phyloP scores from a whole-genome alignment of 2,113 vertebrate species.

The Larimichthys crocea region DNA sequence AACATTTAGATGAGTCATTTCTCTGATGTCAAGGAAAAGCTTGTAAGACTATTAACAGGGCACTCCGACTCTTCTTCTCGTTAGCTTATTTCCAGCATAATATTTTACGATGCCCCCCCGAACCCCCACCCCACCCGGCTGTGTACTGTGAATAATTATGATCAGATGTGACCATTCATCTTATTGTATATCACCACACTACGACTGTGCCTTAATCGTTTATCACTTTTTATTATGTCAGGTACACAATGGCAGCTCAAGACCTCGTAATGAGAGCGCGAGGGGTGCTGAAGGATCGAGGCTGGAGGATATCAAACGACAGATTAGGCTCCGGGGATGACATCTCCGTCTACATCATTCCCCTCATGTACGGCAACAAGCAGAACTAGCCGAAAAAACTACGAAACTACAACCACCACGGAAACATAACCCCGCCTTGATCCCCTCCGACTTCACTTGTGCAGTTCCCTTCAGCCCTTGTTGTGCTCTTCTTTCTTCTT shows the following conservation, averaged over 20 bases:
- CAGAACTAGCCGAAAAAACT: conserved; percentile 77
- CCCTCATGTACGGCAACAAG: conserved; percentile 91
- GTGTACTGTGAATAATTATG: neutral
- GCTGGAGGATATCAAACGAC: conserved; percentile 97
- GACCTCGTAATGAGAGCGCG: conserved; percentile 96
- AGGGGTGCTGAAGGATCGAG: conserved; percentile 94
- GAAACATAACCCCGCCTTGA: conserved; percentile 24
- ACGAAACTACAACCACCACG: neutral
- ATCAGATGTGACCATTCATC: neutral
- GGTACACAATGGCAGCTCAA: conserved; percentile 97
- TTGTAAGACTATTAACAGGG: neutral
- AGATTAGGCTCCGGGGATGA: conserved; percentile 96
- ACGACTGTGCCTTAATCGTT: neutral
- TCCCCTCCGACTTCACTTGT: neutral
- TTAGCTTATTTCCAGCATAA: neutral
- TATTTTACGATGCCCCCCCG: neutral
- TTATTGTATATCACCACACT: neutral
- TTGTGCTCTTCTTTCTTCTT: neutral
- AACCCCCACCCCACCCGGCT: neutral
- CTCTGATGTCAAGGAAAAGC: conserved; percentile 47
- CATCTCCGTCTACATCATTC: conserved; percentile 98
- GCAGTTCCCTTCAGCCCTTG: conserved; percentile 11
- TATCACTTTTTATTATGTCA: conserved; percentile 62
- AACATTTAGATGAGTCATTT: conserved; percentile 49
- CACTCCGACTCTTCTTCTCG: neutral